Evolutionary conservation across 1,140 invertebrate genomes (phyloP).

Genomic region (Battus philenor): DNA sequence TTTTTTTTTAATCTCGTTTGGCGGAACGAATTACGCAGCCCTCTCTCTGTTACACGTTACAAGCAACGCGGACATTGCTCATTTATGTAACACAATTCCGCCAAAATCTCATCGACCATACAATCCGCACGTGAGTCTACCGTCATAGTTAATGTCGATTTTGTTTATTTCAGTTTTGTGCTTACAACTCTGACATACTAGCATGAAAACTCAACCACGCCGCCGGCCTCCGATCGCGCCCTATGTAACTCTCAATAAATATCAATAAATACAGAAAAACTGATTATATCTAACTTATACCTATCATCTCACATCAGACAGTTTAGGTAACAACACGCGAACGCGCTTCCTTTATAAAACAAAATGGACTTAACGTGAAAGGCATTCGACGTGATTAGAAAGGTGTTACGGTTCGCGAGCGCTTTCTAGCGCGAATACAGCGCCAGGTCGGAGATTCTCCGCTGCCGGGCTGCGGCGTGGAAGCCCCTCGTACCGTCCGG

Average conservation of each 20-base stretch:
- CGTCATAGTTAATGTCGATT: constrained; percentile 52
- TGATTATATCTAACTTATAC: constrained; percentile 32
- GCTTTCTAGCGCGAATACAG: constrained; percentile 74
- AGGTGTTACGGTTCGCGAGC: constrained; percentile 68
- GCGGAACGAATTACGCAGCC: constrained; percentile 12
- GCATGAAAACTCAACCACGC: constrained; percentile 61
- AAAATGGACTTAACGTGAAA: constrained; percentile 63
- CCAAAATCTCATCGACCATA: constrained; percentile 25
- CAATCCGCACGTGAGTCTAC: constrained; percentile 26
- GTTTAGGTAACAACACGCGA: constrained; percentile 52
- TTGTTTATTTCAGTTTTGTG: constrained; percentile 65
- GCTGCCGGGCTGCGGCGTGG: constrained; percentile 70
- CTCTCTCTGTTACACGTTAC: constrained; percentile 8
- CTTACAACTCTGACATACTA: constrained; percentile 68
- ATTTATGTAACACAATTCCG: constrained; percentile 18
- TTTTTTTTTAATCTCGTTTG: constrained; percentile 13
- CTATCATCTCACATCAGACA: constrained; percentile 45
- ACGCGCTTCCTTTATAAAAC: constrained; percentile 64
- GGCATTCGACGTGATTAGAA: constrained; percentile 72
- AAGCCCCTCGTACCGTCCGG: constrained; percentile 92
- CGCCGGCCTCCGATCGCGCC: constrained; percentile 41
- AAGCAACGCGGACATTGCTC: constrained; percentile 3
- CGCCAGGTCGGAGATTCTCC: constrained; percentile 73
- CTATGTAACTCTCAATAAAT: constrained; percentile 66
- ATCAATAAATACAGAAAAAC: constrained; percentile 56